Percentiles rank a stretch among this genome's conserved stretches.
These are phyloP conservation scores for Pocillopora meandrina DNA, from an alignment of 92 coral and sea anemone genomes.

Conservation along the genomic window DNA sequence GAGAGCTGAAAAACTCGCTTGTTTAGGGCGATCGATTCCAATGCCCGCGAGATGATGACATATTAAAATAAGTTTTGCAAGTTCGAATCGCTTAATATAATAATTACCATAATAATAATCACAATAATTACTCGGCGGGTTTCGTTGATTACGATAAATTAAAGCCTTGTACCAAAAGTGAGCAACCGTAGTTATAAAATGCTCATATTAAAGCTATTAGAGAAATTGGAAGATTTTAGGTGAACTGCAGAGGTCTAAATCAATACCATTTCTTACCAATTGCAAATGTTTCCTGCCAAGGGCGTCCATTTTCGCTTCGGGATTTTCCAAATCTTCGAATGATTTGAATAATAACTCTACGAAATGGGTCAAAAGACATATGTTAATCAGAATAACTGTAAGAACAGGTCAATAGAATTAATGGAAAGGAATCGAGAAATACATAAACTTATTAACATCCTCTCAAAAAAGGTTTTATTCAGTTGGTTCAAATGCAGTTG, in stretches of 20 bases:
- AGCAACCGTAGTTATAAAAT: not conserved
- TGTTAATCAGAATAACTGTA: not conserved
- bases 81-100: not conserved
- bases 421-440: not conserved
- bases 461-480: too few relatives aligned
- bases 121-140: not conserved
- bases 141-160: not conserved
- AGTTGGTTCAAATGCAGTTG: too few relatives aligned
- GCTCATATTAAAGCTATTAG: not conserved
- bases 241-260: not conserved
- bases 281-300: constrained; percentile 86
- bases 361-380: not conserved
- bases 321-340: constrained; percentile 68
- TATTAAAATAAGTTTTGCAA: not conserved
- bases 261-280: constrained; percentile 60
- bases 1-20: too few relatives aligned
- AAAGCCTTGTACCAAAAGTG: not conserved
- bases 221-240: not conserved
- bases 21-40: not conserved
- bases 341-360: constrained; percentile 76
- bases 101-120: not conserved
- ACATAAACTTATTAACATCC: not conserved
- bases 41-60: not conserved
- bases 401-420: not conserved
- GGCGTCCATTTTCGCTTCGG: constrained; percentile 80